A percentile compares a stretch with the other conserved stretches of the same genome.
These are phyloP conservation scores for Cheilosia pagana DNA, from an alignment of 2,888 invertebrate species.

Conservation along the genomic window DNA sequence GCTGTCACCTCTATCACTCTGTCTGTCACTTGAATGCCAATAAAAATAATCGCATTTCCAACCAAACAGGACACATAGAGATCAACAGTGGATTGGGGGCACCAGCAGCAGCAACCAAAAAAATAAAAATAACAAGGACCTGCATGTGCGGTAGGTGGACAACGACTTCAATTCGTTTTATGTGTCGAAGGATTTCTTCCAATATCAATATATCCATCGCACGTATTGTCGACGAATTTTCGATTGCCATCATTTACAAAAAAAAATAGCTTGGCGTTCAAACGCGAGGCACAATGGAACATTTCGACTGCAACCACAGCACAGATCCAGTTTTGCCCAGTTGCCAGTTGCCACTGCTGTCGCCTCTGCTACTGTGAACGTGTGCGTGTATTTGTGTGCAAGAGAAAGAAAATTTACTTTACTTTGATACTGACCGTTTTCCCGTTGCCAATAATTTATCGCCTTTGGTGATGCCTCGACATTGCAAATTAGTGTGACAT, in stretches of 20 bases:
- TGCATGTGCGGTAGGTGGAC: constrained; percentile 44
- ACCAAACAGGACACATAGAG: constrained; percentile 55
- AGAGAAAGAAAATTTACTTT: constrained; percentile 67
- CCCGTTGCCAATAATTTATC: constrained; percentile 97
- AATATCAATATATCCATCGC: constrained; percentile 67
- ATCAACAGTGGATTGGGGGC: constrained; percentile 56
- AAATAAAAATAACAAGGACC: background rate
- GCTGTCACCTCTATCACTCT: constrained; percentile 75
- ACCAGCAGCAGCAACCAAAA: constrained; percentile 23
- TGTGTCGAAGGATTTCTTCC: constrained; percentile 47
- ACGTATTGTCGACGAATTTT: constrained; percentile 63
- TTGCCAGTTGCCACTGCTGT: constrained; percentile 9
- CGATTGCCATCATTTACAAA: constrained; percentile 36
- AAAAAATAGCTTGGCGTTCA: constrained; percentile 37
- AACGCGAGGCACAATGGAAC: constrained; percentile 52
- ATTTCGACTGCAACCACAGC: constrained; percentile 56
- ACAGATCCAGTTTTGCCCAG: constrained; percentile 1
- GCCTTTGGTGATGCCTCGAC: constrained; percentile 97
- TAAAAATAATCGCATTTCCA: constrained; percentile 73
- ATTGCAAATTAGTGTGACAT: constrained; percentile 93
- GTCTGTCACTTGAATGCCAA: constrained; percentile 74
- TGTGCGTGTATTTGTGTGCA: constrained; percentile 17
- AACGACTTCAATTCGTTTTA: constrained; percentile 61
- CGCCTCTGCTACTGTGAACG: constrained; percentile 9
- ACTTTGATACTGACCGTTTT: constrained; percentile 88